Evolutionary conservation across 2,113 vertebrate genomes (phyloP).

Genomic region (Pipra filicauda): DNA sequence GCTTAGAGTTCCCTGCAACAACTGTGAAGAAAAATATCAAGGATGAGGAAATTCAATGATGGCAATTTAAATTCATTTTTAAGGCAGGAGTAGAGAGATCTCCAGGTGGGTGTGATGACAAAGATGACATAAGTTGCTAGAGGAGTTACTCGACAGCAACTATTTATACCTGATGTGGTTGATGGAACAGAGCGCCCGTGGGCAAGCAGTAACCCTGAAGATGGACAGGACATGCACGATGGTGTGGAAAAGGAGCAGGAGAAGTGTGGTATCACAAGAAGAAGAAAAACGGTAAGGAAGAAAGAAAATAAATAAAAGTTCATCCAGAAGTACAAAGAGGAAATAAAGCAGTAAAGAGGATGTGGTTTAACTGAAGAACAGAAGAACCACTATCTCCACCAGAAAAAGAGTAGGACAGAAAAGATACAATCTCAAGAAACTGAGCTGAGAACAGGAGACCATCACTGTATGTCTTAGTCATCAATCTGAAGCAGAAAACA

Average conservation of each 20-base stretch:
- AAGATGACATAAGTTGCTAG: not conserved
- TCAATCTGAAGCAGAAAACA: not conserved
- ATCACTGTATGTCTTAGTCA: not conserved
- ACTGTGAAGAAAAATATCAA: not conserved
- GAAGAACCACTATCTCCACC: not conserved
- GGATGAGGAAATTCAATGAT: not conserved
- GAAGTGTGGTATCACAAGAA: not conserved
- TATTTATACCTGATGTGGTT: not conserved
- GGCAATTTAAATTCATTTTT: not conserved
- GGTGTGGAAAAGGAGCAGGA: not conserved
- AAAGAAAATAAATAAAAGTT: not conserved
- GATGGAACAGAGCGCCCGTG: fast-evolving
- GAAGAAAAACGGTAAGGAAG: not conserved
- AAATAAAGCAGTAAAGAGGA: not conserved
- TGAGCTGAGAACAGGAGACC: not conserved
- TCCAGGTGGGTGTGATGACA: not conserved
- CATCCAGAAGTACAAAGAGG: not conserved
- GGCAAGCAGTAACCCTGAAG: not conserved
- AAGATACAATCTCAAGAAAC: fast-evolving
- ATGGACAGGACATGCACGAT: fast-evolving
- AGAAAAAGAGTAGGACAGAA: not conserved
- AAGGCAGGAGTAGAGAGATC: not conserved
- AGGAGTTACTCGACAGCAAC: not conserved
- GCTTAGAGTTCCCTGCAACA: not conserved
- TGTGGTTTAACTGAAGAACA: not conserved